Conservation (phyloP, 1,140 invertebrate species). For the Anastrepha ludens region DNA sequence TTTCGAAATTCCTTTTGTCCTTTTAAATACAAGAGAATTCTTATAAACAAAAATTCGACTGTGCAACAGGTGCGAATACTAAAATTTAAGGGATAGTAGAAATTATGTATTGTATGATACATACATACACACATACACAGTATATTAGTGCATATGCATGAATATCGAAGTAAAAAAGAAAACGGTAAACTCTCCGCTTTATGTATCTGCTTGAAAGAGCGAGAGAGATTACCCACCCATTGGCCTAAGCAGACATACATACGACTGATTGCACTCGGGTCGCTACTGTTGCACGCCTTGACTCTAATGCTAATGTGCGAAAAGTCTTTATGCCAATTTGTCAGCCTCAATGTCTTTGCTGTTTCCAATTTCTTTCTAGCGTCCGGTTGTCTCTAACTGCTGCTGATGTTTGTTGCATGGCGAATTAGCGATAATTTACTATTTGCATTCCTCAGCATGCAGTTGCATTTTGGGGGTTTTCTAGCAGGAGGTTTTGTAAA, state of each 20-base stretch:
- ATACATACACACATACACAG: too few relatives aligned
- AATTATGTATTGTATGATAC: neutral
- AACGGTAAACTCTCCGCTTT: neutral
- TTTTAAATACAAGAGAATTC: neutral
- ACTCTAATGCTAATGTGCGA: constrained; percentile 67
- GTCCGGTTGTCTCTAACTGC: constrained; percentile 11
- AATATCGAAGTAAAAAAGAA: neutral
- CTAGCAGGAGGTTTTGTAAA: neutral
- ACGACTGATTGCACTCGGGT: too few relatives aligned
- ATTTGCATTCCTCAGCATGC: neutral
- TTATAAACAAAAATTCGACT: neutral
- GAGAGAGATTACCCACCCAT: neutral
- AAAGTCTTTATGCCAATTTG: constrained; percentile 62
- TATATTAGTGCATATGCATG: too few relatives aligned
- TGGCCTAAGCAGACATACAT: neutral
- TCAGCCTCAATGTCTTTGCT: neutral
- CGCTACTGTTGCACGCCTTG: neutral
- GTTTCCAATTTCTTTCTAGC: neutral
- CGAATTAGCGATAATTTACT: constrained; percentile 16
- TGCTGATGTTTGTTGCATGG: neutral
- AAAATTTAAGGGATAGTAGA: neutral
- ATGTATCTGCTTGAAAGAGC: neutral
- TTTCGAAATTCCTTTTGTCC: constrained; percentile 9
- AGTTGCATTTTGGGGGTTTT: neutral
- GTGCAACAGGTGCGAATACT: constrained; percentile 28